These are phyloP conservation scores for Oreotrochilus melanogaster DNA, from an alignment of 2,113 vertebrate species.

Conservation along the genomic window DNA sequence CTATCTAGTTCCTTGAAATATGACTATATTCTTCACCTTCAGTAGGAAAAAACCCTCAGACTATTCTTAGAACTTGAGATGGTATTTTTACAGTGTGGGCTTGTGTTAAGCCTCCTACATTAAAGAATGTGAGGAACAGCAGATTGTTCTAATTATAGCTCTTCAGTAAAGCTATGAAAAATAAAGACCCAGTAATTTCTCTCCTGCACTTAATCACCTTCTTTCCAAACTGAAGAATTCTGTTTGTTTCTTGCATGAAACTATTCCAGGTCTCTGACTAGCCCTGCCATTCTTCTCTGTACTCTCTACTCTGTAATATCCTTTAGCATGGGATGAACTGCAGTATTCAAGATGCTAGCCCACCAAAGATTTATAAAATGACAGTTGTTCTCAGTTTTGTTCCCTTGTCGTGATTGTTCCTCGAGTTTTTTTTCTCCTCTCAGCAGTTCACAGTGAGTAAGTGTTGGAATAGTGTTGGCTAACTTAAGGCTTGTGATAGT, in stretches of 20 bases:
- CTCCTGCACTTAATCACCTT: background rate
- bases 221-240: background rate
- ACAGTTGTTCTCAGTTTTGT: slow-evolving; percentile 49
- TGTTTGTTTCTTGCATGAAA: slow-evolving; percentile 19
- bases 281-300: slow-evolving; percentile 36
- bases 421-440: slow-evolving; percentile 56
- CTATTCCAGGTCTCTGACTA: background rate
- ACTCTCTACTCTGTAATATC: slow-evolving; percentile 26
- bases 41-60: background rate
- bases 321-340: slow-evolving; percentile 29
- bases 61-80: background rate
- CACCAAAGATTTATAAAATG: slow-evolving; percentile 32
- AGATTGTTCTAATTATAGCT: background rate
- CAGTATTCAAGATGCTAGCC: slow-evolving; percentile 45
- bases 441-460: slow-evolving; percentile 53
- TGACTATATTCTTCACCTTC: background rate
- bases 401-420: slow-evolving; percentile 37
- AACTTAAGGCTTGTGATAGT: background rate
- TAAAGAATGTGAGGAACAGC: background rate
- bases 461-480: slow-evolving; percentile 31
- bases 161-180: background rate
- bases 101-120: background rate
- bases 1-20: background rate
- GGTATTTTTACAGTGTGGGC: background rate
- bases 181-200: background rate